A percentile compares a stretch with the other conserved stretches of the same genome.
phyloP scores from a whole-genome alignment of 2,888 invertebrate species.

The Helobdella robusta region DNA sequence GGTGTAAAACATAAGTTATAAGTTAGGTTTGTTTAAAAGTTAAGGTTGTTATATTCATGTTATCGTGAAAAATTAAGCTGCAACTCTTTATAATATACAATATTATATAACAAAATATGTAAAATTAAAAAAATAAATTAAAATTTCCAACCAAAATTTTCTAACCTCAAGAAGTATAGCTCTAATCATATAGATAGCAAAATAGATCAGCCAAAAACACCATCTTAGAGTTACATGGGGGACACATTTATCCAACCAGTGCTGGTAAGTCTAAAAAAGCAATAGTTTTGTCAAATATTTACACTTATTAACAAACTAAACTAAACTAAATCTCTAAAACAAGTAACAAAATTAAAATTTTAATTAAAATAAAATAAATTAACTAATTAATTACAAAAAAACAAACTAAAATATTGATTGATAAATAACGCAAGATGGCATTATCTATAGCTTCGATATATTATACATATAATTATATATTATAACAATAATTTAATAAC shows the following conservation, averaged over 20 bases:
- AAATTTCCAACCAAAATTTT: background rate
- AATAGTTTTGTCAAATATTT: background rate
- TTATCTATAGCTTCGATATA: no score
- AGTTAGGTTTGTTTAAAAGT: background rate
- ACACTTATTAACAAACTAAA: no score
- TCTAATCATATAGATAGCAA: slow-evolving; percentile 24
- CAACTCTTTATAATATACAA: background rate
- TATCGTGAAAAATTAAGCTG: no score
- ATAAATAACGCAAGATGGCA: no score
- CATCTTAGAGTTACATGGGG: slow-evolving; percentile 26
- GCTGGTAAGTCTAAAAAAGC: slow-evolving; percentile 25
- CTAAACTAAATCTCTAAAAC: no score
- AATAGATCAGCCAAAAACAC: slow-evolving; percentile 20
- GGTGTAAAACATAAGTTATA: background rate
- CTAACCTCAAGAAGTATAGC: slow-evolving; percentile 26
- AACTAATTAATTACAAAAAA: no score
- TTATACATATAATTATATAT: no score
- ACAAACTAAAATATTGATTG: no score
- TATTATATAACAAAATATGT: background rate
- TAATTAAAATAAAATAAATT: no score
- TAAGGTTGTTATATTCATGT: background rate
- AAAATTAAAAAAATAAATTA: background rate
- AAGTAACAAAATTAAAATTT: no score
- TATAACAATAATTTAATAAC: no score
- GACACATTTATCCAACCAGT: slow-evolving; percentile 26